A percentile compares a stretch with the other conserved stretches of the same genome.
These are phyloP conservation scores for Capitella teleta DNA, from an alignment of 1,140 invertebrate species.

Conservation along the genomic window DNA sequence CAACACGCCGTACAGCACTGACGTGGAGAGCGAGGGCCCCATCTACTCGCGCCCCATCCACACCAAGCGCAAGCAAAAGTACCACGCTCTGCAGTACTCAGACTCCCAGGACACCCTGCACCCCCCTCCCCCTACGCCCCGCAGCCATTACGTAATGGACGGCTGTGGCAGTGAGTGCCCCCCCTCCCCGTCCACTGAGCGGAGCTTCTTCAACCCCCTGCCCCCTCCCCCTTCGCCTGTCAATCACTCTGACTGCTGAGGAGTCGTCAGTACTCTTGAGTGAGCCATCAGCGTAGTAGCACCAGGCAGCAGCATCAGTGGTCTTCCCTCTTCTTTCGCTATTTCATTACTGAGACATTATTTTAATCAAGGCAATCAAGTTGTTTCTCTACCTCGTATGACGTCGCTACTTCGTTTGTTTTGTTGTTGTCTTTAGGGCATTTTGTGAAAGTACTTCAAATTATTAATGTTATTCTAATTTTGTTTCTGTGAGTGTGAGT, in stretches of 20 bases:
- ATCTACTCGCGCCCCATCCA: conserved; percentile 19
- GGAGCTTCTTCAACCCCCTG: conserved; percentile 59
- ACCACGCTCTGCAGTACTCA: conserved; percentile 46
- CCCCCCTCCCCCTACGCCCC: conserved; percentile 72
- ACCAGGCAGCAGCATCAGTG: no score
- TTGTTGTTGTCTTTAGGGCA: no score
- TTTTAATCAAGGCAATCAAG: no score
- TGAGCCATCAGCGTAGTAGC: no score
- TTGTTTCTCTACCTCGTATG: no score
- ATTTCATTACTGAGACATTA: no score
- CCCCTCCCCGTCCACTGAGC: conserved; percentile 60
- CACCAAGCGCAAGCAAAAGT: conserved; percentile 18
- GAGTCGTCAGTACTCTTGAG: no score
- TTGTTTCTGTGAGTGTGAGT: no score
- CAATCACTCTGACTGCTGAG: conserved; percentile 35
- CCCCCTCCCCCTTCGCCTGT: conserved; percentile 56
- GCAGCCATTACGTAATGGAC: conserved; percentile 51
- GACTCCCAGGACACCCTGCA: conserved; percentile 51
- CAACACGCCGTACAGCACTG: conserved; percentile 85
- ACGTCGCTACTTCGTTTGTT: no score
- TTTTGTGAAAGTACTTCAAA: no score
- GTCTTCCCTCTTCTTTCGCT: no score
- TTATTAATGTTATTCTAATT: no score
- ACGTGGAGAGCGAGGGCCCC: conserved; percentile 70
- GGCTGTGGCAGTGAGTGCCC: conserved; percentile 62